These are phyloP conservation scores for Vanacampus margaritifer DNA, from an alignment of 2,113 vertebrate genomes.

Conservation along the genomic window DNA sequence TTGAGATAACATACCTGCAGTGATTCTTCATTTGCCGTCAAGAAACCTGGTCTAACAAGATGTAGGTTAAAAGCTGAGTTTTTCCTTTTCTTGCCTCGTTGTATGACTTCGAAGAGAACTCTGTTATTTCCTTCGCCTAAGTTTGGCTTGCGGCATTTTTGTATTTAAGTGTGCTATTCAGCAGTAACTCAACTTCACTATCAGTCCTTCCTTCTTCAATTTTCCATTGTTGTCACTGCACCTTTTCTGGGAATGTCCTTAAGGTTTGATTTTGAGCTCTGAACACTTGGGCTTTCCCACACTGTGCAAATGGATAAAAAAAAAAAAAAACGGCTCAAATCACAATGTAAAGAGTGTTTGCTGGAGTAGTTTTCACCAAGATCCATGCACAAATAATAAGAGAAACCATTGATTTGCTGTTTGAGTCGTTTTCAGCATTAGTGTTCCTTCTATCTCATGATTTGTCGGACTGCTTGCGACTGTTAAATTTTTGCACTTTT, in stretches of 20 bases:
- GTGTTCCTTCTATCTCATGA: background rate
- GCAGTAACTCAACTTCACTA: background rate
- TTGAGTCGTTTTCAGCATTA: background rate
- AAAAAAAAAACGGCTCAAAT: no score
- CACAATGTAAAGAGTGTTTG: no score
- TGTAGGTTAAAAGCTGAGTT: no score
- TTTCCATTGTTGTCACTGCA: no score
- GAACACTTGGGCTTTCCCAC: no score
- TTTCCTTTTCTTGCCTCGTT: background rate
- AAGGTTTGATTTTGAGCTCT: no score
- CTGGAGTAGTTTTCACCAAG: no score
- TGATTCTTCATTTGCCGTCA: constrained; percentile 34
- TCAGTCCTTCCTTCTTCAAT: background rate
- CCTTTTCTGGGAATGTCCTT: no score
- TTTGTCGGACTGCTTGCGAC: background rate
- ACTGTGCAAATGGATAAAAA: no score
- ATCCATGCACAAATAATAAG: no score
- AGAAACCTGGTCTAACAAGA: background rate
- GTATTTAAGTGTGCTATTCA: background rate
- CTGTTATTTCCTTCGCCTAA: background rate
- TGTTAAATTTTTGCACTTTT: background rate
- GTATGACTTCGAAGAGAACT: background rate
- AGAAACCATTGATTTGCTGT: no score
- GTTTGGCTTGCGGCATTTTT: background rate
- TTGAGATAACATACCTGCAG: constrained; percentile 8